These are phyloP conservation scores for Planococcus citri DNA, from an alignment of 1,140 invertebrate species.

Conservation along the genomic window DNA sequence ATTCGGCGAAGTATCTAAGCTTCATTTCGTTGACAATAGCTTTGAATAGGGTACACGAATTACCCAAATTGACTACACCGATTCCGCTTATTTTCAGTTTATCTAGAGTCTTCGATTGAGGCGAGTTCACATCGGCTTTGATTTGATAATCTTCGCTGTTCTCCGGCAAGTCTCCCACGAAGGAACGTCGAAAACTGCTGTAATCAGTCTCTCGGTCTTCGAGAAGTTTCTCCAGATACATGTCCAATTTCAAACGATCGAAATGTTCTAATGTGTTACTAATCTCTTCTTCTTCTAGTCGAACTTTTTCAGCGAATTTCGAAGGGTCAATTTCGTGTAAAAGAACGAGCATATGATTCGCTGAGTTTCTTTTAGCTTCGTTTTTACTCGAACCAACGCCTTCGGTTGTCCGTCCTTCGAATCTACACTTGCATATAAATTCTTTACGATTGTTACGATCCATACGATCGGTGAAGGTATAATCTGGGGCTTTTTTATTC, in stretches of 20 bases:
- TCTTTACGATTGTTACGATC: too few species aligned
- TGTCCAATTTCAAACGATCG: too few species aligned
- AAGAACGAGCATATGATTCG: neutral
- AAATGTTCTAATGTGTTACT: too few species aligned
- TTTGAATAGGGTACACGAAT: neutral
- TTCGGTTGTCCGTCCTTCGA: neutral
- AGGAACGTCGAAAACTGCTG: neutral
- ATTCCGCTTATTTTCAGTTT: neutral
- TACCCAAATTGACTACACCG: neutral
- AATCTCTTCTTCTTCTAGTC: too few species aligned
- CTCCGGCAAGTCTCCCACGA: neutral
- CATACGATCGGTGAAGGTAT: too few species aligned
- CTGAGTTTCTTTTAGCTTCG: neutral
- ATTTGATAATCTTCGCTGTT: neutral
- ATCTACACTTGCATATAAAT: neutral
- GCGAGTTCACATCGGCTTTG: neutral
- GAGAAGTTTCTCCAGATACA: too few species aligned
- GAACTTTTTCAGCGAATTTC: too few species aligned
- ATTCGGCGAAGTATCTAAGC: neutral
- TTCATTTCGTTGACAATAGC: neutral
- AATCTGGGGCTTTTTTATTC: too few species aligned
- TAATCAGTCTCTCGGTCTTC: too few species aligned
- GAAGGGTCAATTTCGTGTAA: neutral
- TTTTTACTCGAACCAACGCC: neutral
- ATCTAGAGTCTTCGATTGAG: neutral